Evolutionary conservation across 2,888 invertebrate species (phyloP).

Genomic region (Tachina lurida): DNA sequence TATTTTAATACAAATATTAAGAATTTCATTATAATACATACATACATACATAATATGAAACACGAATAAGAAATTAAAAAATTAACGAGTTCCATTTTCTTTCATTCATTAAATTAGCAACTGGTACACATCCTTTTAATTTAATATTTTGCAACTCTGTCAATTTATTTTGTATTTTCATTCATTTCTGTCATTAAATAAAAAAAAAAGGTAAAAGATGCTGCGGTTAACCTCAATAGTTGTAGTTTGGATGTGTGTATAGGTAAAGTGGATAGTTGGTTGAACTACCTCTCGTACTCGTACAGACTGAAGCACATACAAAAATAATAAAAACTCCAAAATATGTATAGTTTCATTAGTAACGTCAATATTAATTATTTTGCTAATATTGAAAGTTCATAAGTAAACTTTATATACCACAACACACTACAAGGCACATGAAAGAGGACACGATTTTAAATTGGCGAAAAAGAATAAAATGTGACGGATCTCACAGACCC

Average conservation of each 20-base stretch:
- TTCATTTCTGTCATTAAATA: constrained; percentile 21
- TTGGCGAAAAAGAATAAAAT: no score
- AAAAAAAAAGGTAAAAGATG: constrained; percentile 17
- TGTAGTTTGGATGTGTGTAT: constrained; percentile 11
- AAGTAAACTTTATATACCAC: not conserved
- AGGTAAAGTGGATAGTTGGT: not conserved
- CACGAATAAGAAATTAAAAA: constrained; percentile 9
- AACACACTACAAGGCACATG: not conserved
- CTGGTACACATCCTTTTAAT: constrained; percentile 12
- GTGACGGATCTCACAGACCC: no score
- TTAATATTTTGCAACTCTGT: constrained; percentile 52
- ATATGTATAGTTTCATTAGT: constrained; percentile 64
- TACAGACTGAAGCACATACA: not conserved
- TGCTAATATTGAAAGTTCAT: constrained; percentile 16
- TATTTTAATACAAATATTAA: constrained; percentile 18
- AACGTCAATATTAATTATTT: constrained; percentile 65
- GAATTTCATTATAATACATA: not conserved
- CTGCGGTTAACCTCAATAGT: constrained; percentile 58
- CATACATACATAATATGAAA: not conserved
- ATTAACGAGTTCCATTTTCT: not conserved
- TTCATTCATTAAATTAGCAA: constrained; percentile 30
- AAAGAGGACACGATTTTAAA: not conserved
- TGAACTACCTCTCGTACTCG: not conserved
- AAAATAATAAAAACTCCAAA: constrained; percentile 31
- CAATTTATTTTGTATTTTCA: constrained; percentile 47